Evolutionary conservation across 1,140 invertebrate species (phyloP), one percentile per base, ranked within the genome.

Genomic region (Ceratina australensis): DNA sequence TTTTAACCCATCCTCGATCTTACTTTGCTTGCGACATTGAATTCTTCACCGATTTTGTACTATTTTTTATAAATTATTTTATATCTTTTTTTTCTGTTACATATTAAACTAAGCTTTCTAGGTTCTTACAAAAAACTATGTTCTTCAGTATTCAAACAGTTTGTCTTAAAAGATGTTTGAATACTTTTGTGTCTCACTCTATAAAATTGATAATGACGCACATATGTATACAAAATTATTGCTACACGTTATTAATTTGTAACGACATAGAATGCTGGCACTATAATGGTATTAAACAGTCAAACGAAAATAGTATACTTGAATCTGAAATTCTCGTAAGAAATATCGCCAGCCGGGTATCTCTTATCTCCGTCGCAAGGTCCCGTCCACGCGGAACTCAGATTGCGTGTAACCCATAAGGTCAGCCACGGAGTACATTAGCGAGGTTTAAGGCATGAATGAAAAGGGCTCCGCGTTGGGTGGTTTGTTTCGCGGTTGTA

Each of bases 401-500:
- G 49, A 54, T 80, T 80, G 72, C 76, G 69, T 61, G 82, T 81
- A 86, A 84, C 65, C 72, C 76, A 56, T 79, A 84, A 79, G 69
- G 65, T 84, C 56, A 67, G 79, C 71, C 60, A 54, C 71, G 76
- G 76, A 85, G 79, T 84, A 85, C 87, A 88, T 83, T 89, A 88
- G 86, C 73, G 81, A 88, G 82, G 84, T 87, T 85, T 84, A 83
- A 88, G 82, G 83, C 80, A 88, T 87, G 86, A 89, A 90, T 89
- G 86, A 89, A 89, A 88, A 87, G 88, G 82, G 82, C 81, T 84
- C 84, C 84, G 80, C 80, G 81, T 77, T 86, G 83, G 86, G 82
- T 88, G 87, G 89, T 84, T 88, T 82, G 84, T 86, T 59, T 88
- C 88, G 89, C 84, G 88, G 89, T 90, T 87, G 65, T 90, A 87